Evolutionary conservation across 2,113 vertebrate species (phyloP).

Genomic region (Anthoscopus minutus): DNA sequence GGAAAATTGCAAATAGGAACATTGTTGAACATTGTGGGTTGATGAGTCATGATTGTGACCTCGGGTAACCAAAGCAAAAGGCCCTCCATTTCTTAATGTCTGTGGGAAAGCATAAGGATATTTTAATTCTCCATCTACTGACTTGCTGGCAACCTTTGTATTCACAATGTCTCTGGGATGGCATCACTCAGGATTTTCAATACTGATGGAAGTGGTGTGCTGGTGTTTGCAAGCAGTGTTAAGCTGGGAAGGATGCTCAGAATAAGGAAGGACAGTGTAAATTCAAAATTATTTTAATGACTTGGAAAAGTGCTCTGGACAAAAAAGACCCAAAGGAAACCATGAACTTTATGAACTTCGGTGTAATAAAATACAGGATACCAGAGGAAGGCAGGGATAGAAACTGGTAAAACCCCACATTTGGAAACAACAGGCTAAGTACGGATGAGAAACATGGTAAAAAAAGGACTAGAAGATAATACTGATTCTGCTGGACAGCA

Average conservation of each 20-base stretch:
- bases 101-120: neutral
- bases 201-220: neutral
- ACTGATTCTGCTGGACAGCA: neutral
- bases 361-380: neutral
- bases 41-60: neutral
- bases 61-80: neutral
- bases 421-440: neutral
- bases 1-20: neutral
- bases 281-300: neutral
- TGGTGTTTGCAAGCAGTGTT: neutral
- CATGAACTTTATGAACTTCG: accelerated
- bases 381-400: neutral
- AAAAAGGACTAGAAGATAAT: neutral
- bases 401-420: neutral
- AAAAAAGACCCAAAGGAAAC: neutral
- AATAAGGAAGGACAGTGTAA: neutral
- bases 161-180: neutral
- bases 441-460: neutral
- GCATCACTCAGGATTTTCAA: neutral
- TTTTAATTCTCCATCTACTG: neutral
- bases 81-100: neutral
- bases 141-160: neutral
- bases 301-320: neutral
- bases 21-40: neutral
- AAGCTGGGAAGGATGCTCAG: neutral